Conservation (phyloP, 2,113 vertebrate species). For the Microtus richardsoni region DNA sequence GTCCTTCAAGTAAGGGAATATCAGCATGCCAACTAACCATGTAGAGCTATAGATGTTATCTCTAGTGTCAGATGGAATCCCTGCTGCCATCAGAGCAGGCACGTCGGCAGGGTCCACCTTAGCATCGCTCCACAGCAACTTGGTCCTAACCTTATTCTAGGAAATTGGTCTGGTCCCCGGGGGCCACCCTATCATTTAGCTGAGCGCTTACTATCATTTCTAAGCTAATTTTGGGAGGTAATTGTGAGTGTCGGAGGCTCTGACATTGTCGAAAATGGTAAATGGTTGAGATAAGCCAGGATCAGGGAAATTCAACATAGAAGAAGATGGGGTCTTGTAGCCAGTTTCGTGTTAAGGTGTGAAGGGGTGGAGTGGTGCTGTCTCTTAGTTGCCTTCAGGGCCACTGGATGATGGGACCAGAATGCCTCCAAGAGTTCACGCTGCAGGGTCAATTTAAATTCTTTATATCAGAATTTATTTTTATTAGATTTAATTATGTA, state of each 20-base stretch:
- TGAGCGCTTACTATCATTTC: conserved; percentile 70
- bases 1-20: neutral
- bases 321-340: neutral
- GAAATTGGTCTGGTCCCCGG: conserved; percentile 75
- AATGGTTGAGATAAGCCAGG: conserved; percentile 47
- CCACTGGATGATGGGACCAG: neutral
- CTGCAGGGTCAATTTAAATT: neutral
- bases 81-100: neutral
- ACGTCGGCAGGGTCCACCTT: neutral
- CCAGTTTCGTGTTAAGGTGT: conserved; percentile 6
- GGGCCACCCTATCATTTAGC: conserved; percentile 59
- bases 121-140: neutral
- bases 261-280: conserved; percentile 63
- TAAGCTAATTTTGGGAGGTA: conserved; percentile 80
- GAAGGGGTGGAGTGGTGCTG: neutral
- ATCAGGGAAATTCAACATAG: conserved; percentile 25
- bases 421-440: neutral
- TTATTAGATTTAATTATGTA: neutral
- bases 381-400: neutral
- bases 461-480: too few relatives aligned
- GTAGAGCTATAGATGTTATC: neutral
- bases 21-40: neutral
- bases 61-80: neutral
- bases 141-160: conserved; percentile 72
- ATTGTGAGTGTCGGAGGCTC: conserved; percentile 69